Evolutionary conservation across 1,140 invertebrate species (phyloP).

Genomic region (Potamilus streckersoni): DNA sequence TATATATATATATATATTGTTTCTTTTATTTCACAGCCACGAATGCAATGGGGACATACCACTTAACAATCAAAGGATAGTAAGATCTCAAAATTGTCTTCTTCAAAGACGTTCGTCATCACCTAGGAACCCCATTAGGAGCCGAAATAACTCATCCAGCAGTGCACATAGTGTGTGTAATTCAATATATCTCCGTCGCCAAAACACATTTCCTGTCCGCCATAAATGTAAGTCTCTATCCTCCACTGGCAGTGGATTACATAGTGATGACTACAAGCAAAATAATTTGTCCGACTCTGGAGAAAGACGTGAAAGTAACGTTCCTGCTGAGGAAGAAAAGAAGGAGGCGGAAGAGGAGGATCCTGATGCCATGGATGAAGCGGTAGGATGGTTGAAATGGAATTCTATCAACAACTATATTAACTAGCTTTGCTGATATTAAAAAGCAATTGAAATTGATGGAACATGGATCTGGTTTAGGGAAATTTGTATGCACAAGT

Average conservation of each 20-base stretch:
- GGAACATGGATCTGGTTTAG: too few species aligned
- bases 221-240: slow-evolving; percentile 55
- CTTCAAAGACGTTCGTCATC: slow-evolving; percentile 62
- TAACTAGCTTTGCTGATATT: too few species aligned
- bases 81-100: slow-evolving; percentile 72
- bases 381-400: slow-evolving; percentile 40
- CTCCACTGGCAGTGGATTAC: slow-evolving; percentile 51
- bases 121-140: slow-evolving; percentile 79
- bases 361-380: slow-evolving; percentile 68
- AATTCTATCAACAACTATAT: not conserved
- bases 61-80: slow-evolving; percentile 66
- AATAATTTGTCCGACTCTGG: slow-evolving; percentile 60
- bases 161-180: slow-evolving; percentile 59
- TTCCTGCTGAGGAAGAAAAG: slow-evolving; percentile 35
- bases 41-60: slow-evolving; percentile 78
- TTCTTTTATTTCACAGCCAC: slow-evolving; percentile 59
- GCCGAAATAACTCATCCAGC: slow-evolving; percentile 62
- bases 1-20: not conserved
- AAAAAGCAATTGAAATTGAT: too few species aligned
- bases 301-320: slow-evolving; percentile 24
- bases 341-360: slow-evolving; percentile 54
- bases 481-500: too few species aligned
- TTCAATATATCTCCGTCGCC: slow-evolving; percentile 61
- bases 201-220: slow-evolving; percentile 63
- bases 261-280: slow-evolving; percentile 66